Conservation (phyloP, 2,113 vertebrate species). For the Clarias gariepinus region DNA sequence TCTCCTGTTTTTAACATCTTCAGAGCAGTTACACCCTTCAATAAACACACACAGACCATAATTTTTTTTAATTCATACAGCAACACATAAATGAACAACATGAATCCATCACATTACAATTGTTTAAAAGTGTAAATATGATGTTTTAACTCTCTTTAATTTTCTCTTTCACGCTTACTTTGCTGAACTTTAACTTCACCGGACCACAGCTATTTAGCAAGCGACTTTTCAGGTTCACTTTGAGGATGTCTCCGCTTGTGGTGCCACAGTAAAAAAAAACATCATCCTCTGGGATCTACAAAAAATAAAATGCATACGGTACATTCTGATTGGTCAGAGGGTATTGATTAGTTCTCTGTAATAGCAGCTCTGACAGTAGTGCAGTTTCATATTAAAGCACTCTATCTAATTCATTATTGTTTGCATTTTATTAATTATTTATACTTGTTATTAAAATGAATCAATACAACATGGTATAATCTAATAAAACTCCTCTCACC, state of each 20-base stretch:
- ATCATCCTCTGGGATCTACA: slow-evolving; percentile 78
- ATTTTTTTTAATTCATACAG: neutral
- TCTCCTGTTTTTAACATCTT: slow-evolving; percentile 76
- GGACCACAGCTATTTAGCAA: slow-evolving; percentile 75
- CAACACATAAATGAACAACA: neutral
- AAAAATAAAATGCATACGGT: neutral
- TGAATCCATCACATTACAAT: neutral
- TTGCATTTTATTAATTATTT: too few species aligned
- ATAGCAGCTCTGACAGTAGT: neutral
- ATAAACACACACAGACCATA: slow-evolving; percentile 14
- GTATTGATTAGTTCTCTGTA: neutral
- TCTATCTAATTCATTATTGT: neutral
- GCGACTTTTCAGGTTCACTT: slow-evolving; percentile 73
- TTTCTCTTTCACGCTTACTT: slow-evolving; percentile 64
- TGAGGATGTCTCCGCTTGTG: slow-evolving; percentile 84
- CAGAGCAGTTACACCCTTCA: slow-evolving; percentile 80
- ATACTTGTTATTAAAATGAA: too few species aligned
- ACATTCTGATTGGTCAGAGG: neutral
- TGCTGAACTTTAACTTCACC: slow-evolving; percentile 73
- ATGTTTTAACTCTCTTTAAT: too few species aligned
- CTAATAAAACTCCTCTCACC: slow-evolving; percentile 60
- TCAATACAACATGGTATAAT: neutral
- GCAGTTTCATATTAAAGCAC: neutral
- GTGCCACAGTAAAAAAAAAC: slow-evolving; percentile 83
- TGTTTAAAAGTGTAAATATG: neutral